Percentiles rank a stretch among this genome's conserved stretches.
Conservation (phyloP, 2,797 vertebrate genomes). For the Paratrypauchen microcephalus region DNA sequence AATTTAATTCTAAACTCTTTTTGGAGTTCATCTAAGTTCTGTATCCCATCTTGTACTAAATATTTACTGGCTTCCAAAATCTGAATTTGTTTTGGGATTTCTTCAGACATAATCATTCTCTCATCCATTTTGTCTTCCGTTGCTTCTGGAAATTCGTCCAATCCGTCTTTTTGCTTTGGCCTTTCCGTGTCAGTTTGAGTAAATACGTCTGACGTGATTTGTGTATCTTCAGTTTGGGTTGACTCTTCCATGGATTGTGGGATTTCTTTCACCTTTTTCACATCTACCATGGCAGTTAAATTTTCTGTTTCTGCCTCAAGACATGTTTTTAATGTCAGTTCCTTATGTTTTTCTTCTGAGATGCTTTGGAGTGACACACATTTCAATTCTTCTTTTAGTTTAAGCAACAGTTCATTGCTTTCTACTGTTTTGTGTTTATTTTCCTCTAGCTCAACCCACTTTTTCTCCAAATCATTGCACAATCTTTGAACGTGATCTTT, state of each 20-base stretch:
- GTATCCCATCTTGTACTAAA: background rate
- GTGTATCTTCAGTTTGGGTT: background rate
- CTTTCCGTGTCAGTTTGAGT: slow-evolving; percentile 1
- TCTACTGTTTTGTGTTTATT: background rate
- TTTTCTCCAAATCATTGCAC: background rate
- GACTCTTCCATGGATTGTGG: background rate
- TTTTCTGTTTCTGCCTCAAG: background rate
- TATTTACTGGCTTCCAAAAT: background rate
- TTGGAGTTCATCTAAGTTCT: background rate
- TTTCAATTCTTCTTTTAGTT: background rate
- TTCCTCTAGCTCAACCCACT: background rate
- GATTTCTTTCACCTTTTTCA: background rate
- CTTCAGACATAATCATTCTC: background rate
- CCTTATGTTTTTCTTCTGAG: background rate
- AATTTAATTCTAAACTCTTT: background rate
- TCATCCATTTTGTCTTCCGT: background rate
- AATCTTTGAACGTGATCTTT: background rate
- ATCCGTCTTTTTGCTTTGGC: background rate
- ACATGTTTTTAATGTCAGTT: background rate
- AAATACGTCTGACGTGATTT: background rate
- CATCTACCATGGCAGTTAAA: background rate
- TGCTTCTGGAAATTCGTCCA: background rate
- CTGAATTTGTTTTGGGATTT: background rate
- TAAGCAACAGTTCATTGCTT: background rate
- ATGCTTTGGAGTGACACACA: background rate